Conservation (phyloP, 1,140 invertebrate species). For the Parapsyche elsis region DNA sequence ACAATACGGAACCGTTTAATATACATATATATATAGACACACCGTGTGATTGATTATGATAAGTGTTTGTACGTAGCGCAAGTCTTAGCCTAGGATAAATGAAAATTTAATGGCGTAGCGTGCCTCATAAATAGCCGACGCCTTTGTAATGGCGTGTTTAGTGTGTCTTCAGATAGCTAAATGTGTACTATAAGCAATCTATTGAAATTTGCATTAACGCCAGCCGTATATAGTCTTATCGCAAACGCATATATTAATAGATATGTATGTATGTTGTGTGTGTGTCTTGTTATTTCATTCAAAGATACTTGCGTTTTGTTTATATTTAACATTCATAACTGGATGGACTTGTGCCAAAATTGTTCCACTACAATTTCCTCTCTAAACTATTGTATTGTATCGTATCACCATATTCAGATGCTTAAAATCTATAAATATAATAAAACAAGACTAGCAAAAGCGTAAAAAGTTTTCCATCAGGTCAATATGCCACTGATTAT, state of each 20-base stretch:
- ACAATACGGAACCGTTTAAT: background rate
- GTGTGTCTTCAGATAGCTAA: background rate
- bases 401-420: background rate
- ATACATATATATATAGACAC: background rate
- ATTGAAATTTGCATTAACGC: slow-evolving; percentile 27
- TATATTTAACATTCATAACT: background rate
- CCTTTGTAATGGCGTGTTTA: slow-evolving; percentile 16
- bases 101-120: slow-evolving; percentile 26
- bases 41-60: background rate
- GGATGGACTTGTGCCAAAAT: too few relatives aligned
- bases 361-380: background rate
- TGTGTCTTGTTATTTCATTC: too few relatives aligned
- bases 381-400: background rate
- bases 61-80: background rate
- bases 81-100: background rate
- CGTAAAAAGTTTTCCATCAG: too few relatives aligned
- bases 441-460: background rate
- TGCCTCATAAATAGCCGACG: slow-evolving; percentile 20
- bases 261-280: too few relatives aligned
- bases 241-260: background rate
- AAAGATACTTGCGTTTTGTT: background rate
- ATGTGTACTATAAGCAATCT: slow-evolving; percentile 14
- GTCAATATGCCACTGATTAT: too few relatives aligned
- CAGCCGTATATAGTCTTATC: background rate
- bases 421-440: background rate